These are phyloP conservation scores for Salvelinus namaycush DNA, from an alignment of 2,113 vertebrate genomes.

Conservation along the genomic window DNA sequence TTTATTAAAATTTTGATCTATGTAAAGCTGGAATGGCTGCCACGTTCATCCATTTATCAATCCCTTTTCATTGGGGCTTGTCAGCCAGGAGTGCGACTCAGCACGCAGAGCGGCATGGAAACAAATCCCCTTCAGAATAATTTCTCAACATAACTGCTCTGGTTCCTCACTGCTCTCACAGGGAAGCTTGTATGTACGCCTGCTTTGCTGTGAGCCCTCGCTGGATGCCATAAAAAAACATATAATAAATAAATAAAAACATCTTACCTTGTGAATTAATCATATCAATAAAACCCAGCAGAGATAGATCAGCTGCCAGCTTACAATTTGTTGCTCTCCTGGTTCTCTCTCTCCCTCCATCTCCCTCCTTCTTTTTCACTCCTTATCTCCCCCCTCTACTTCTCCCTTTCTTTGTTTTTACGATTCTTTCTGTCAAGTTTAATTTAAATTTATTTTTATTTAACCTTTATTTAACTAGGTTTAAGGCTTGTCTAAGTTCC, in stretches of 20 bases:
- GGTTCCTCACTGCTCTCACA: background rate
- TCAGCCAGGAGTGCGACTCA: conserved; percentile 3
- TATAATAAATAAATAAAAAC: conserved; percentile 16
- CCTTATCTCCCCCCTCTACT: background rate
- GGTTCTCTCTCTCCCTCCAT: conserved; percentile 9
- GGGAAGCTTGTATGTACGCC: background rate
- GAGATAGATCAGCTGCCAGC: conserved; percentile 21
- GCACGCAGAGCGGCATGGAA: conserved; percentile 10
- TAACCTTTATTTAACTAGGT: no score
- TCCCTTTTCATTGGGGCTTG: background rate
- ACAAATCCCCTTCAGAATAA: conserved; percentile 22
- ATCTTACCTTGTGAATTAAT: conserved; percentile 32
- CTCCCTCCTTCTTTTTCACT: background rate
- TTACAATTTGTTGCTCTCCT: conserved; percentile 10
- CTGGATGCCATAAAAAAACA: background rate
- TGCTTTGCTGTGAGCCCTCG: no score
- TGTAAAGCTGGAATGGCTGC: conserved; percentile 20
- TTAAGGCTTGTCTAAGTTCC: no score
- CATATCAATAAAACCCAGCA: conserved; percentile 41
- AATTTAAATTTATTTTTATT: no score
- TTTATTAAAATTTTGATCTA: conserved; percentile 31
- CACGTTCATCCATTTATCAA: conserved; percentile 33
- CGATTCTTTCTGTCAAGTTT: no score
- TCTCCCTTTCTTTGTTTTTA: background rate
- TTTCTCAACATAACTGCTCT: conserved; percentile 18